Conservation (phyloP, 2,797 vertebrate genomes). For the Lates japonicus region DNA sequence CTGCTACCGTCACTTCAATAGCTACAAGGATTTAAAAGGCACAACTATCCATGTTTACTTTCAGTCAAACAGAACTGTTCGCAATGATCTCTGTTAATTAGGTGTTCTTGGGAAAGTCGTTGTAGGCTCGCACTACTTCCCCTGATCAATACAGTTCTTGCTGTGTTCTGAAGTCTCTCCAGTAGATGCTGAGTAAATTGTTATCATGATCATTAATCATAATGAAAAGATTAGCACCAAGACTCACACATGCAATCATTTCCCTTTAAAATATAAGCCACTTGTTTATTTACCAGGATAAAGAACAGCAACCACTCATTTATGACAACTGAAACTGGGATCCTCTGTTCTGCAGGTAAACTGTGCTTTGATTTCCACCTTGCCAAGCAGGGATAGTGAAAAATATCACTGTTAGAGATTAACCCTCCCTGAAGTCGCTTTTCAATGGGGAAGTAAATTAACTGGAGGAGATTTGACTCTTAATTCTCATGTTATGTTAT, state of each 20-base stretch:
- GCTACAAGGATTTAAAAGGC: background rate
- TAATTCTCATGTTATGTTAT: background rate
- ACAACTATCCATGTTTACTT: background rate
- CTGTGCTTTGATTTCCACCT: background rate
- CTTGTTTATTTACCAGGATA: conserved; percentile 13
- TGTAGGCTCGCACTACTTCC: background rate
- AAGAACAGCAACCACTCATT: background rate
- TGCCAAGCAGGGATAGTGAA: background rate
- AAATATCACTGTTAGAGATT: conserved; percentile 7
- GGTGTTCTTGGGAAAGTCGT: conserved; percentile 8
- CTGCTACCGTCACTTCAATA: background rate
- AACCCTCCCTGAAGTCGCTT: conserved; percentile 8
- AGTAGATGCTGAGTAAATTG: background rate
- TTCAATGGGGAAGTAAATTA: conserved; percentile 14
- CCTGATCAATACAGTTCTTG: conserved; percentile 11
- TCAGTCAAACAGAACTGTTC: background rate
- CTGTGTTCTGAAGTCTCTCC: conserved; percentile 13
- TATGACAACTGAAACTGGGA: background rate
- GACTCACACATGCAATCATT: conserved; percentile 1
- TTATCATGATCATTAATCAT: conserved; percentile 39
- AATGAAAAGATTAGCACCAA: conserved; percentile 11
- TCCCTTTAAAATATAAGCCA: background rate
- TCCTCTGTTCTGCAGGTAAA: conserved; percentile 2
- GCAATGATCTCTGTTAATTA: conserved; percentile 4
- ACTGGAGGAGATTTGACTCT: conserved; percentile 1